Conservation (phyloP, 2,113 vertebrate species). For the Cebidichthys violaceus region DNA sequence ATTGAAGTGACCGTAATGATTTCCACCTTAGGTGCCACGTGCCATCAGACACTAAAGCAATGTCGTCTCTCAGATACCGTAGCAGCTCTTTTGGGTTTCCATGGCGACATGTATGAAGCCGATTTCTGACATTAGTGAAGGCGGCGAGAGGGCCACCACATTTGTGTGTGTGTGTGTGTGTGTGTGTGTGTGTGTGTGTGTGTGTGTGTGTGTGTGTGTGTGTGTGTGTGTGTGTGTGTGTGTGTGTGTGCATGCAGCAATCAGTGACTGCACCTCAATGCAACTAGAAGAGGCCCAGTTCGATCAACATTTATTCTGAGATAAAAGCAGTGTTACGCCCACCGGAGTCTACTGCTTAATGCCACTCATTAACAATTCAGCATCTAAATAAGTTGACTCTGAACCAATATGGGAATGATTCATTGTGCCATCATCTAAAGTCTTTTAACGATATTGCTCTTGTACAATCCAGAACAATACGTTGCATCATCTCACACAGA, state of each 20-base stretch:
- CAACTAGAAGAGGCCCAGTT: slow-evolving; percentile 29
- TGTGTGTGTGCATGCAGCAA: not conserved
- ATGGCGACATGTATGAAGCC: slow-evolving; percentile 73
- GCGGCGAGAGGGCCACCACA: slow-evolving; percentile 15
- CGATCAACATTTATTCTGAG: slow-evolving; percentile 32
- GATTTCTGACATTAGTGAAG: slow-evolving; percentile 56
- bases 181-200: slow-evolving; percentile 5
- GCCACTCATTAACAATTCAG: slow-evolving; percentile 6
- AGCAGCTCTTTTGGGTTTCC: slow-evolving; percentile 72
- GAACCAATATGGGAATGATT: slow-evolving; percentile 15
- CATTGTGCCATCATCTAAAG: slow-evolving; percentile 1
- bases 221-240: slow-evolving; percentile 7
- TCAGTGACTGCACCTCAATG: slow-evolving; percentile 5
- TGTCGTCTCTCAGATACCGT: slow-evolving; percentile 61
- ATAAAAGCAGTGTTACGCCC: slow-evolving; percentile 7
- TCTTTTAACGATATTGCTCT: slow-evolving; percentile 36
- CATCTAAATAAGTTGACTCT: slow-evolving; percentile 15
- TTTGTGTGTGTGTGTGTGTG: slow-evolving; percentile 10
- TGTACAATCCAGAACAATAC: slow-evolving; percentile 43
- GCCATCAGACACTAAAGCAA: slow-evolving; percentile 52
- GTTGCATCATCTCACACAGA: slow-evolving; percentile 63
- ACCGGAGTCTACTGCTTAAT: slow-evolving; percentile 4
- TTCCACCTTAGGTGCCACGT: slow-evolving; percentile 54
- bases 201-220: slow-evolving; percentile 3
- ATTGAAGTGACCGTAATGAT: slow-evolving; percentile 50